Base-by-base conservation (phyloP, 1,140 invertebrate genomes). In the Hesperophylax magnus region DNA sequence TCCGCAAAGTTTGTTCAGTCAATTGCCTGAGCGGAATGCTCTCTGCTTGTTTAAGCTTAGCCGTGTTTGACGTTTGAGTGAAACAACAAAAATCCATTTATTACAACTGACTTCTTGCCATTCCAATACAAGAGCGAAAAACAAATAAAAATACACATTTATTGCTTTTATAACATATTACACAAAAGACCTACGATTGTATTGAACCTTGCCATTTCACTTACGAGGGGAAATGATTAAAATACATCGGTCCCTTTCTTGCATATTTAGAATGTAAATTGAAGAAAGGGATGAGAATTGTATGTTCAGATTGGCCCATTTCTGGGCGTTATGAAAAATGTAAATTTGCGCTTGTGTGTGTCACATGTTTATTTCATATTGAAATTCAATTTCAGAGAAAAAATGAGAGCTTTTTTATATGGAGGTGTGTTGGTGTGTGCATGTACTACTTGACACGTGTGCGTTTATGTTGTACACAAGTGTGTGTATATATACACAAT, bases 311-410 rank as follows among this genome's bases (percentile, higher is more conserved):
- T 54, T 31, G 71, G 22, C 24, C 54, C 53, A 75, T 78, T 78
- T 53, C 76, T 67, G 61, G 61, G 76, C 60, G 71, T 79, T 78
- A 83, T 84, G 82, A 84, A 79, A 81, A 84, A 84, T 84, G 71
- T 84, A 81, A 81, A 78, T 81, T 81, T 60, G 74, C 78, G 80
- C 54, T 71, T 79, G 80, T 84, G 79, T 84, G 69, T 79, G 80
- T 84, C 82, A 79, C 78, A 79, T 79, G 82, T 81, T 84, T 84
- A 84, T 84, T 84, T 84, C 82, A 84, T 84, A 84, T 84, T 81
- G 82, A 84, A 84, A 84, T 81, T 84, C 79, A 84, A 84, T 84
- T 84, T 84, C 79, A 71, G 74, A 69, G 78, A 77, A 84, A 84
- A 84, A 81, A 72, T 72, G 77, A 61, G 71, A 75, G 71, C 71